phyloP scores from a whole-genome alignment of 2,888 invertebrate genomes.

The Amphimallon solstitiale region DNA sequence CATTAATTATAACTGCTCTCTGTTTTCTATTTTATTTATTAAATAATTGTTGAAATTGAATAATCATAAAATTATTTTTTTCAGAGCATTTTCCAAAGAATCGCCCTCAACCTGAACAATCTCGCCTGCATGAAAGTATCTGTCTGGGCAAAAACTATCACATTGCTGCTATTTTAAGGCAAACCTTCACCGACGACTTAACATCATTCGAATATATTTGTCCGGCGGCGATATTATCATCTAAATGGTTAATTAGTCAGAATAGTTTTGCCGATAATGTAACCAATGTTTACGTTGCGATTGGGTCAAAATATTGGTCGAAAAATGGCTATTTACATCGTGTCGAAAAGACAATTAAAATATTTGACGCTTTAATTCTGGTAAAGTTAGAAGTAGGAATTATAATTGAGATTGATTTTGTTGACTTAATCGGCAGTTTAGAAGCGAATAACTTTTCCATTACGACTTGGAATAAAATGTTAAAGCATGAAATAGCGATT shows the following conservation, averaged over 20 bases:
- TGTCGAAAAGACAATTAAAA: not conserved
- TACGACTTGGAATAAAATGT: not conserved
- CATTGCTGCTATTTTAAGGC: constrained; percentile 6
- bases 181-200: not conserved
- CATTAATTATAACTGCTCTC: too few relatives aligned
- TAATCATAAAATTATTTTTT: too few relatives aligned
- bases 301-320: constrained; percentile 11
- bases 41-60: too few relatives aligned
- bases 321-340: constrained; percentile 12
- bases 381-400: constrained; percentile 9
- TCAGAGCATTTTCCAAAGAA: too few relatives aligned
- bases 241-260: not conserved
- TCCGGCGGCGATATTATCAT: constrained; percentile 4
- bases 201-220: constrained; percentile 2
- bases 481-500: not conserved
- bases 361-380: not conserved
- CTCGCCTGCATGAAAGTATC: not conserved
- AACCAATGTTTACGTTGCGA: not conserved
- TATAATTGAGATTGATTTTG: not conserved
- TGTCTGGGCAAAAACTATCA: constrained; percentile 16
- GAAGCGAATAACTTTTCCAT: not conserved
- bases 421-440: not conserved
- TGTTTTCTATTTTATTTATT: too few relatives aligned
- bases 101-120: not conserved
- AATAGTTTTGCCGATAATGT: not conserved